These are phyloP conservation scores for Crypturellus tataupa DNA, from an alignment of 2,797 vertebrate species.

Conservation along the genomic window DNA sequence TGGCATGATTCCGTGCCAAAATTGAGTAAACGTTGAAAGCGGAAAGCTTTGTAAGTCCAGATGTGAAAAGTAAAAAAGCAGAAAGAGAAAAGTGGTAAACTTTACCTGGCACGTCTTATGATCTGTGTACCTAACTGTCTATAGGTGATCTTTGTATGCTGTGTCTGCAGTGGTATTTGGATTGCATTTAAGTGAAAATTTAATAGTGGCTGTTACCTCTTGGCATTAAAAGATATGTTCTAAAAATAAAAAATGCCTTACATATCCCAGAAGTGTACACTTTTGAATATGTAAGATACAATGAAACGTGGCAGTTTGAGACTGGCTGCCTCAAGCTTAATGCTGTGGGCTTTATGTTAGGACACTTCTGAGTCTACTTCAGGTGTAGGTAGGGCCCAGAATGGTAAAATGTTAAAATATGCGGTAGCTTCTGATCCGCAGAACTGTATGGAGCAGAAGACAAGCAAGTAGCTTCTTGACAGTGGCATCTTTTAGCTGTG, in stretches of 20 bases:
- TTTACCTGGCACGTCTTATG: constrained; percentile 42
- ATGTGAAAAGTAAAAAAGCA: constrained; percentile 29
- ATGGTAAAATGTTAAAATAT: not conserved
- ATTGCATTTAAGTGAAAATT: constrained; percentile 77
- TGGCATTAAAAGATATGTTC: constrained; percentile 72
- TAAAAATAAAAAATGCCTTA: constrained; percentile 76
- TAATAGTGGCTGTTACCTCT: constrained; percentile 74
- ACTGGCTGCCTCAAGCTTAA: not conserved
- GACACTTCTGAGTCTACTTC: not conserved
- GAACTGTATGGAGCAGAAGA: not conserved
- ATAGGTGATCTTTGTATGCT: constrained; percentile 71
- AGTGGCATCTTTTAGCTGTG: not conserved
- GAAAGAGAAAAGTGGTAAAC: constrained; percentile 16
- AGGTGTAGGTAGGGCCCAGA: not conserved
- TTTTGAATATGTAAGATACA: constrained; percentile 38
- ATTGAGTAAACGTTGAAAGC: constrained; percentile 44
- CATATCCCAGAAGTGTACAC: constrained; percentile 56
- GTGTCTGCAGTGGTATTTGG: constrained; percentile 69
- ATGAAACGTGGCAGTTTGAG: not conserved
- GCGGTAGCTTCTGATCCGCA: not conserved
- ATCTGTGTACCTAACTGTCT: constrained; percentile 68
- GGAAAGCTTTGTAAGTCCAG: constrained; percentile 56
- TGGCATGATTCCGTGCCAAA: constrained; percentile 67
- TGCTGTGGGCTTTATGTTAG: not conserved
- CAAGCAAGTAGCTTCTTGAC: not conserved